Evolutionary conservation across 2,888 invertebrate genomes (phyloP), one percentile per base, ranked within the genome.

Genomic region (Scaptodrosophila latifasciaeformis): DNA sequence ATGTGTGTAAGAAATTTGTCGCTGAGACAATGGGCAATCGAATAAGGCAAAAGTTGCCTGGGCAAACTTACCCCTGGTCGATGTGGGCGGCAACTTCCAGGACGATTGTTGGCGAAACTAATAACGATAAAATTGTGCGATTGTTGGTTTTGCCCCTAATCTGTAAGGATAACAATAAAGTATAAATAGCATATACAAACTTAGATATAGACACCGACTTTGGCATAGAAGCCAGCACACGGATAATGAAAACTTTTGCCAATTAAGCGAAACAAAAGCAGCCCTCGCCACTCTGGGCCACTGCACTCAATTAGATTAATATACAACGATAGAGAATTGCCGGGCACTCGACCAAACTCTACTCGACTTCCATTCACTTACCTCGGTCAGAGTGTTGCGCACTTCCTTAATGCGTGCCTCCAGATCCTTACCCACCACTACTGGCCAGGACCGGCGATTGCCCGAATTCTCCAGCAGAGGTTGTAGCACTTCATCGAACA

Each of bases 91-190:
- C 90, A 9, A 90, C 89, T 52, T 90, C 88, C 70, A 90, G 90
- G 59, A 95, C 90, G 58, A 88, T 88, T 69, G 92, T 91, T 30
- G 92, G 89, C 15, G 92, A 92, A 76, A 92, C 89, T 18, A 96
- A 96, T 90, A 97, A 92, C 19, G 96, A 94, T 51, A 97, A 88
- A 81, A 96, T 89, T 1, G 95, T 96, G 87, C 95, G 93, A 70
- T 95, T 96, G 64, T 91, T 90, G 87, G 96, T 92, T 85, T 95
- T 94, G 12, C 96, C 96, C 85, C 83, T 85, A 71, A 86, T 83
- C 86, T 86, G 74, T 65, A 65, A 67, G 69, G 66, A 76, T 77
- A 80, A 69, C 70, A 77, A 80, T 79, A 79, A 79, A 79, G 63
- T 62, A 74, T 74, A 78, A 67, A 70, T 59, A 62, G 52, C 45